phyloP scores from a whole-genome alignment of 1,140 invertebrate genomes.

The Brachionus angularis region DNA sequence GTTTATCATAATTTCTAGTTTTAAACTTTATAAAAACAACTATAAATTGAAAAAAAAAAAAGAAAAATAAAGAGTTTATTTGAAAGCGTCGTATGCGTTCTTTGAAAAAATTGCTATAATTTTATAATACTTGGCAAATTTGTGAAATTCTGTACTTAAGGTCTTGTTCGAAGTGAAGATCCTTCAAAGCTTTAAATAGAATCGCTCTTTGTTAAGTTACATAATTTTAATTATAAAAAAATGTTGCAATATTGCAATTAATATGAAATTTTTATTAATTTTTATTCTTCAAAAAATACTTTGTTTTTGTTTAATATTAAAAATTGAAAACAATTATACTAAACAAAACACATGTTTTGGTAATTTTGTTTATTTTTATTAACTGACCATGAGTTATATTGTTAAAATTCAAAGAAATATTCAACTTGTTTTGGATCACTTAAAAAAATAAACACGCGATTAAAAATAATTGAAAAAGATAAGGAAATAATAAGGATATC shows the following conservation, averaged over 20 bases:
- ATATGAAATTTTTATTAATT: conserved; percentile 10
- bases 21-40: neutral
- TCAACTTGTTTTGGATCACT: no score
- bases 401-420: no score
- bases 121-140: no score
- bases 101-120: no score
- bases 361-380: neutral
- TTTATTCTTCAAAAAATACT: no score
- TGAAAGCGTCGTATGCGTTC: conserved; percentile 9
- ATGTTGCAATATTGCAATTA: conserved; percentile 40
- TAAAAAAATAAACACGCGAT: no score
- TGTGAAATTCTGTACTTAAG: no score
- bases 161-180: no score
- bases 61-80: neutral
- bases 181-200: no score
- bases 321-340: neutral
- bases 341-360: conserved; percentile 22
- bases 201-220: conserved; percentile 39
- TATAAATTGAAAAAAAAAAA: neutral
- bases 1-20: conserved; percentile 33
- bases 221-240: neutral
- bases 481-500: no score
- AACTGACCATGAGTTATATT: neutral
- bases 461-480: no score
- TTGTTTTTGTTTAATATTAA: neutral